Conservation (phyloP, 1,140 invertebrate species). For the Lordiphosa mommai region DNA sequence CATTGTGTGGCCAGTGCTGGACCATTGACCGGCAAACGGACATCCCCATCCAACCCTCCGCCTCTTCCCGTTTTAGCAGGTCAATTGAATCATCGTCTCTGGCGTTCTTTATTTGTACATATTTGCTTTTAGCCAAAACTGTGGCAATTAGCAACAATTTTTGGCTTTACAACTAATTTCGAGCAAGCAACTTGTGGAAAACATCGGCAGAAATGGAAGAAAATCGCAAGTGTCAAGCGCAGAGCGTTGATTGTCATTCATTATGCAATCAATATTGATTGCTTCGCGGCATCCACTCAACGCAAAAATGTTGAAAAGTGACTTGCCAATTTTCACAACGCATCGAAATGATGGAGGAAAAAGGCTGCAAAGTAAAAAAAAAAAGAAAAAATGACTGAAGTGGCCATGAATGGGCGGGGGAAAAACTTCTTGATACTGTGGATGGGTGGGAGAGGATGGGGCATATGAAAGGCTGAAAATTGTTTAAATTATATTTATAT, state of each 20-base stretch:
- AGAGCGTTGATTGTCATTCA: slow-evolving; percentile 68
- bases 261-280: slow-evolving; percentile 78
- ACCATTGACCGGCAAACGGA: slow-evolving; percentile 30
- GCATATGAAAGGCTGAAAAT: not conserved
- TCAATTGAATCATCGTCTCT: slow-evolving; percentile 65
- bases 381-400: not conserved
- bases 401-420: not conserved
- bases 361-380: slow-evolving; percentile 17
- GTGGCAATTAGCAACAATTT: slow-evolving; percentile 40
- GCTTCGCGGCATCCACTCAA: slow-evolving; percentile 41
- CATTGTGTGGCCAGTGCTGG: slow-evolving; percentile 45
- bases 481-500: no score
- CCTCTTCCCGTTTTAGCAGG: slow-evolving; percentile 39
- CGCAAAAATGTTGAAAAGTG: slow-evolving; percentile 57
- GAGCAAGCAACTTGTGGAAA: not conserved
- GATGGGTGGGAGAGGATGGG: not conserved
- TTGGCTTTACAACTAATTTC: slow-evolving; percentile 40
- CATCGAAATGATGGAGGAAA: slow-evolving; percentile 19
- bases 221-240: slow-evolving; percentile 54
- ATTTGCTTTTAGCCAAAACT: slow-evolving; percentile 15
- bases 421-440: slow-evolving; percentile 5
- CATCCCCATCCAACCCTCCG: slow-evolving; percentile 41
- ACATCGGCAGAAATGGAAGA: not conserved
- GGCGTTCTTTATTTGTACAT: slow-evolving; percentile 21
- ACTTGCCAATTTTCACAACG: slow-evolving; percentile 67